Conservation (phyloP, 2,797 vertebrate genomes). For the Artibeus jamaicensis region DNA sequence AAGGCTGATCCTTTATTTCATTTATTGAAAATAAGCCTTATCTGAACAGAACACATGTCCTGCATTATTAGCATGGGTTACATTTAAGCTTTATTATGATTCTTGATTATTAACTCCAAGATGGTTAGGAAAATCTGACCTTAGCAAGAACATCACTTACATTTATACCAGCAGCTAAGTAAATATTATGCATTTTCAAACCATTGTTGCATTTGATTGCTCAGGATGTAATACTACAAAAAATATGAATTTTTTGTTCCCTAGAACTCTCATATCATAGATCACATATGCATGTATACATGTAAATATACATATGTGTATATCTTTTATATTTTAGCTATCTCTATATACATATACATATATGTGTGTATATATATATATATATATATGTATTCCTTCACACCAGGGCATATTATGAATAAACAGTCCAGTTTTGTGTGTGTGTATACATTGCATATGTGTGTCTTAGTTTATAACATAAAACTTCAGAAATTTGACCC, state of each 20-base stretch:
- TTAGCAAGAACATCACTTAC: slow-evolving; percentile 53
- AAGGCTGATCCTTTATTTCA: slow-evolving; percentile 47
- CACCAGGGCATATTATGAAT: neutral
- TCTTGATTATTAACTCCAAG: slow-evolving; percentile 72
- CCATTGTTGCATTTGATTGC: neutral
- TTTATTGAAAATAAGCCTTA: slow-evolving; percentile 77
- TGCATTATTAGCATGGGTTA: slow-evolving; percentile 61
- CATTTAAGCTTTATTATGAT: slow-evolving; percentile 77
- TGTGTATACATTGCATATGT: neutral
- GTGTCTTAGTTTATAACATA: slow-evolving; percentile 23
- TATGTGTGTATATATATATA: too few species aligned
- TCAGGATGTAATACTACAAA: neutral
- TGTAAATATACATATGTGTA: neutral
- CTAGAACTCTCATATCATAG: neutral
- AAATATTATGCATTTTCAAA: slow-evolving; percentile 39
- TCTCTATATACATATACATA: neutral
- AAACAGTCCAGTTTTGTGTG: neutral
- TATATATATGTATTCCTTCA: neutral
- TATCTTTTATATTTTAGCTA: neutral
- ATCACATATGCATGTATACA: neutral
- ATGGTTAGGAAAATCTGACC: slow-evolving; percentile 62
- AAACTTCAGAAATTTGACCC: slow-evolving; percentile 29
- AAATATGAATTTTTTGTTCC: neutral
- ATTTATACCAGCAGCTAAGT: slow-evolving; percentile 56
- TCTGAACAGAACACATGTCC: slow-evolving; percentile 63